Conservation (phyloP, 2,888 invertebrate species). For the Xestia c-nigrum region DNA sequence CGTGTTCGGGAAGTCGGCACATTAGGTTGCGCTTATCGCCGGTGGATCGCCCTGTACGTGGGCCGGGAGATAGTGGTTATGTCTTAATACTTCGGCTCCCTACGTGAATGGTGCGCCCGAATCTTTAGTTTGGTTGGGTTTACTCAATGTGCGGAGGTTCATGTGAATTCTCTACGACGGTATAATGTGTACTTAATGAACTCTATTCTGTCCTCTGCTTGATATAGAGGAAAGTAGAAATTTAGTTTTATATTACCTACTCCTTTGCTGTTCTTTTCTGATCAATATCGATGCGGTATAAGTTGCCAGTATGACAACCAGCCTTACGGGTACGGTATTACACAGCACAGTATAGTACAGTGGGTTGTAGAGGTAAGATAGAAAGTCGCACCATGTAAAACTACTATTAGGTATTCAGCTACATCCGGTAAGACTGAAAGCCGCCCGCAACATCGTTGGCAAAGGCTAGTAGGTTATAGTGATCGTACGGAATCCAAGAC, state of each 20-base stretch:
- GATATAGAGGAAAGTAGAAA: not conserved
- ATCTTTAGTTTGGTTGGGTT: slow-evolving; percentile 21
- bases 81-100: slow-evolving; percentile 45
- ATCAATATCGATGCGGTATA: not conserved
- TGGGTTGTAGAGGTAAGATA: not conserved
- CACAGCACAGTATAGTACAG: not conserved
- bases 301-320: not conserved
- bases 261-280: not conserved
- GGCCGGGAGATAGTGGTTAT: slow-evolving; percentile 31
- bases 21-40: slow-evolving; percentile 64
- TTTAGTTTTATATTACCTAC: not conserved
- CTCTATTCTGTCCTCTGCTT: accelerated
- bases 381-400: not conserved
- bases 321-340: not conserved
- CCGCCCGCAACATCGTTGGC: not conserved
- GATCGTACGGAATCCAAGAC: not conserved
- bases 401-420: not conserved
- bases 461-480: not conserved
- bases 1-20: slow-evolving; percentile 44
- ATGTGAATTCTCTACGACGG: not conserved
- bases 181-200: not conserved
- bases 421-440: not conserved
- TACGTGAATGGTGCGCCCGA: not conserved
- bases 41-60: slow-evolving; percentile 32
- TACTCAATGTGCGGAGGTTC: not conserved